These are phyloP conservation scores for Cottoperca gobio DNA, from an alignment of 2,797 vertebrate genomes.

Conservation along the genomic window DNA sequence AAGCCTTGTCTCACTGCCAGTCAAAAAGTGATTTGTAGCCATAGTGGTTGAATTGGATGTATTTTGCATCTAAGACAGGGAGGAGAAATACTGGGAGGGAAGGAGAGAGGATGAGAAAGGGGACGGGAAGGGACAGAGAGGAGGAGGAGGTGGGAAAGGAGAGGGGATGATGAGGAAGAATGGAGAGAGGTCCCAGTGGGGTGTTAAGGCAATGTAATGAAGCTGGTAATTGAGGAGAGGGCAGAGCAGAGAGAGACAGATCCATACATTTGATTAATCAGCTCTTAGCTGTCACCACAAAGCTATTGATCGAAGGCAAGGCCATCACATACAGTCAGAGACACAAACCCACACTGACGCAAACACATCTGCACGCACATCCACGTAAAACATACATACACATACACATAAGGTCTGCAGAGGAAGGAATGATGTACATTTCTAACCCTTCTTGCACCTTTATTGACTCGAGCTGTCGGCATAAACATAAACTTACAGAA, in stretches of 20 bases:
- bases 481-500: constrained; percentile 47
- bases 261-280: constrained; percentile 86
- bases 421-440: constrained; percentile 40
- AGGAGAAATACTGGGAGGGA: constrained; percentile 33
- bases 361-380: constrained; percentile 14
- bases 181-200: constrained; percentile 74
- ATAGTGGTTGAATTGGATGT: constrained; percentile 11
- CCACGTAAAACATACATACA: constrained; percentile 26
- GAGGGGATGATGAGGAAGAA: constrained; percentile 56
- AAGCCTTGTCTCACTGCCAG: constrained; percentile 14
- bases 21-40: constrained; percentile 12
- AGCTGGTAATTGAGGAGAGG: constrained; percentile 84
- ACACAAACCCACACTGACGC: constrained; percentile 32
- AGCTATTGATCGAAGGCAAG: constrained; percentile 78
- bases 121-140: constrained; percentile 22
- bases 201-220: constrained; percentile 85
- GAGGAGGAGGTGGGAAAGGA: constrained; percentile 9
- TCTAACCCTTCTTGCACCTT: constrained; percentile 43
- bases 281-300: constrained; percentile 85
- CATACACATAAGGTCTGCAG: constrained; percentile 6
- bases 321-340: constrained; percentile 55
- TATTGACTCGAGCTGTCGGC: constrained; percentile 41
- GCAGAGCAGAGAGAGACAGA: constrained; percentile 79
- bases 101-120: constrained; percentile 21
- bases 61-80: constrained; percentile 22